Base-by-base conservation (phyloP, 2,113 vertebrate genomes). In the Aleadryas rufinucha region DNA sequence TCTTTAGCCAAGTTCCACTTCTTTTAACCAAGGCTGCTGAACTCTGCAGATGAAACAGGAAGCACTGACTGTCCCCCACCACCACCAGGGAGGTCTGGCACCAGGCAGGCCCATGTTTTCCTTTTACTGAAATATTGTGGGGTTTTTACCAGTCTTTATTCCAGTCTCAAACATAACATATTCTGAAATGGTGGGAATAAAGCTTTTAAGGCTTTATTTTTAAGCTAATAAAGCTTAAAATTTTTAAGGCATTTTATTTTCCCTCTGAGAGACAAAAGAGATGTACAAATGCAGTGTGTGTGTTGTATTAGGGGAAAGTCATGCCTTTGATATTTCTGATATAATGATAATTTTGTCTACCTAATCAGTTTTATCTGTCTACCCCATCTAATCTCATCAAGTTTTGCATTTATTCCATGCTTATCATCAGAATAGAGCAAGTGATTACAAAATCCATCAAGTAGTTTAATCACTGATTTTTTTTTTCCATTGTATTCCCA, bases 311-410 rank as follows among this genome's bases (percentile, higher is more conserved):
- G 21, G 44, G 24, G 22, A 70, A 37, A 96, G 52, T 50, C 45
- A 53, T 64, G 76, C 50, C 76, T 95, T 93, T 95, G 77, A 77
- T 76, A 92, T 80, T 76, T 84, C 79, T 77, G 41, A 17, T 81
- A 53, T 59, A 86, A 87, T 66, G 53, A 53, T 57, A 88, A 87
- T 70, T 95, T 93, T 86, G 47, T 89, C 71, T 88, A 22, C 71
- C 71, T 93, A 86, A 96, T 90, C 57, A 84, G 13, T 92, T 96
- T 96, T 95, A 90, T 95, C 93, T 93, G n/a, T 90, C 88, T 94
- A 52, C 33, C 22, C 30, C 30, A 83, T 97, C 91, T 94, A 84
- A 96, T 96, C 93, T 96, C 68, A 96, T 94, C 93, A 83, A 69
- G 76, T 53, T 79, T 75, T 41, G 19, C 50, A 92, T 95, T 95